These are phyloP conservation scores for Tetraneura akinire DNA, from an alignment of 1,140 invertebrate species.

Conservation along the genomic window DNA sequence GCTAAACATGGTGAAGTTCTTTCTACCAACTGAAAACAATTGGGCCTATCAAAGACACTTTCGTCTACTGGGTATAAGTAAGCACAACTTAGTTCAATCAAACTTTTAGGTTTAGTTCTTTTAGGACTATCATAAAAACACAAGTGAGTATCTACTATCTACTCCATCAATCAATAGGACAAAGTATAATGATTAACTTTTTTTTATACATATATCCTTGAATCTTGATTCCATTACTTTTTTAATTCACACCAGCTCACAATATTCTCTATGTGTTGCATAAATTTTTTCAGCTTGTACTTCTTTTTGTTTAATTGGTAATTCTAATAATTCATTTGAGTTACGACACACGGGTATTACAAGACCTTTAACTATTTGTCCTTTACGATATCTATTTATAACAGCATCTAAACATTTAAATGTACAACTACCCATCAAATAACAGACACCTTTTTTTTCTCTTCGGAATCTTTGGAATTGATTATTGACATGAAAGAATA, in stretches of 20 bases:
- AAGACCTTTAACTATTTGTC: slow-evolving; percentile 96
- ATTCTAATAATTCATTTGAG: slow-evolving; percentile 68
- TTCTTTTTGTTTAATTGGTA: slow-evolving; percentile 63
- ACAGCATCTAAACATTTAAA: slow-evolving; percentile 96
- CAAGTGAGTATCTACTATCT: slow-evolving; percentile 89
- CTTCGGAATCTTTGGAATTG: slow-evolving; percentile 96
- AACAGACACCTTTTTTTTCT: slow-evolving; percentile 91
- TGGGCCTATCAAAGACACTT: slow-evolving; percentile 90
- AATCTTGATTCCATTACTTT: slow-evolving; percentile 89
- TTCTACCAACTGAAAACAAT: slow-evolving; percentile 95
- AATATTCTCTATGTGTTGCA: slow-evolving; percentile 84
- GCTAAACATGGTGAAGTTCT: slow-evolving; percentile 87
- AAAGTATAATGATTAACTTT: slow-evolving; percentile 96
- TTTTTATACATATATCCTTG: slow-evolving; percentile 94
- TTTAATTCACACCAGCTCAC: slow-evolving; percentile 84
- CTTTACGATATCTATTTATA: slow-evolving; percentile 91
- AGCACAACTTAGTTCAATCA: slow-evolving; percentile 93
- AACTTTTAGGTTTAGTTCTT: slow-evolving; percentile 92
- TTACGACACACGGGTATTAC: slow-evolving; percentile 76
- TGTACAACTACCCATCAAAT: slow-evolving; percentile 93
- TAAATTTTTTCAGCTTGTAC: slow-evolving; percentile 90
- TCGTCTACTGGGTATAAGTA: slow-evolving; percentile 97
- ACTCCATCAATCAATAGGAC: slow-evolving; percentile 87
- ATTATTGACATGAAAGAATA: slow-evolving; percentile 97
- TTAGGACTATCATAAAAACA: slow-evolving; percentile 97